Conservation (phyloP, 1,140 invertebrate genomes). For the Temnothorax longispinosus region DNA sequence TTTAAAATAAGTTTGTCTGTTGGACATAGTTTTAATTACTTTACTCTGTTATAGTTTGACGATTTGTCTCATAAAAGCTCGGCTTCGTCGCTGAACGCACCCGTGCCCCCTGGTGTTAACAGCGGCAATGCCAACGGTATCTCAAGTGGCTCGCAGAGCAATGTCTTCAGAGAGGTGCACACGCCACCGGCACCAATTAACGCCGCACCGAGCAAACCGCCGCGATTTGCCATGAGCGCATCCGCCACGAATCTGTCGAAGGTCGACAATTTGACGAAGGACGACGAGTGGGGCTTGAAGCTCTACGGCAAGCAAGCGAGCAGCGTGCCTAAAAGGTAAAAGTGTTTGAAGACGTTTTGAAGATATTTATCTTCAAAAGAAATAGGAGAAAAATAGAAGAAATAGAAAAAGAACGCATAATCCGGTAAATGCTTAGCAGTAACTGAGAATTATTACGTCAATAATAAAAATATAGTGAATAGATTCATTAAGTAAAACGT, state of each 20-base stretch:
- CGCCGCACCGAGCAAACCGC: constrained; percentile 86
- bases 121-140: constrained; percentile 64
- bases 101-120: constrained; percentile 69
- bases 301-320: constrained; percentile 89
- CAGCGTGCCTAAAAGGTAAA: constrained; percentile 81
- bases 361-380: neutral
- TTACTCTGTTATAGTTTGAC: constrained; percentile 88
- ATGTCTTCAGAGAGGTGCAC: constrained; percentile 61
- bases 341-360: neutral
- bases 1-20: neutral
- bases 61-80: constrained; percentile 95
- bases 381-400: neutral
- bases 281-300: constrained; percentile 94
- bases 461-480: neutral
- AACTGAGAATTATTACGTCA: neutral
- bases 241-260: constrained; percentile 82
- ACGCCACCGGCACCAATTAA: constrained; percentile 74
- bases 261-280: constrained; percentile 79
- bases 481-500: neutral
- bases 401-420: neutral
- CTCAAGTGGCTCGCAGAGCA: constrained; percentile 71
- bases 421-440: neutral
- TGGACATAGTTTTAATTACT: neutral
- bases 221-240: constrained; percentile 83
- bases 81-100: constrained; percentile 91